Evolutionary conservation across 2,797 vertebrate species (phyloP), one percentile per base, ranked within the genome.

Genomic region (Chelidonichthys spinosus): DNA sequence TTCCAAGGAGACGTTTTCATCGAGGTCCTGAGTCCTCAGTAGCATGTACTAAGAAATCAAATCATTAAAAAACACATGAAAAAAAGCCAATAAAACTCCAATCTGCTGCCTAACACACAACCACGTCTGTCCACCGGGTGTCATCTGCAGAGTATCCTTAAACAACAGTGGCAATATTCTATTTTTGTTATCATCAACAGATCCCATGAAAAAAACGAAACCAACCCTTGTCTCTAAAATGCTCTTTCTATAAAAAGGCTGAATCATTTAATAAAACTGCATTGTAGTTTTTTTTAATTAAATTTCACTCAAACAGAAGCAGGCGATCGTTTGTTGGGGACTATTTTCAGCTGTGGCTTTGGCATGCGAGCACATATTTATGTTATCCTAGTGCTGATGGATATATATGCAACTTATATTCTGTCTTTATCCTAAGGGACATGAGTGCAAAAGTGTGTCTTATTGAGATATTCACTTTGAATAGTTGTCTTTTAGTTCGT

Each of bases 1-100:
- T 84, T 99, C 98, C 94, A 99, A 89, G 73, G 97, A 96, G 10
- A 99, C 98, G 49, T 99, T 99, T 93, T 99, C 98, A 78, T 99
- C 98, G 79, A 96, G 97, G 94, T 99, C 97, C 89, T 97, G 97
- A 17, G 97, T 99, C 77, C 98, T 96, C 74, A 94, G 96, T 4
- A 99, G 93, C 97, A 99, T 99, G 87, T 99, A 99, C 98, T 98
- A 25, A 25, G 81, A 65, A 4, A 61, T 0, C 2, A 61, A 59
- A 74, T 1, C 0, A 54, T 53, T 2, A 37, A 13, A 62, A 15
- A 69, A 53, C 1, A 10, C 6, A 25, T 61, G 13, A 11, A 11
- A 36, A 77, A 64, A 2, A 3, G 15, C 5, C 1, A 42, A 36
- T 5, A 15, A 15, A 61, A 62, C 46, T 40, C 5, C 35, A 39